These are phyloP conservation scores for Anoplopoma fimbria DNA, from an alignment of 2,113 vertebrate species.

Conservation along the genomic window DNA sequence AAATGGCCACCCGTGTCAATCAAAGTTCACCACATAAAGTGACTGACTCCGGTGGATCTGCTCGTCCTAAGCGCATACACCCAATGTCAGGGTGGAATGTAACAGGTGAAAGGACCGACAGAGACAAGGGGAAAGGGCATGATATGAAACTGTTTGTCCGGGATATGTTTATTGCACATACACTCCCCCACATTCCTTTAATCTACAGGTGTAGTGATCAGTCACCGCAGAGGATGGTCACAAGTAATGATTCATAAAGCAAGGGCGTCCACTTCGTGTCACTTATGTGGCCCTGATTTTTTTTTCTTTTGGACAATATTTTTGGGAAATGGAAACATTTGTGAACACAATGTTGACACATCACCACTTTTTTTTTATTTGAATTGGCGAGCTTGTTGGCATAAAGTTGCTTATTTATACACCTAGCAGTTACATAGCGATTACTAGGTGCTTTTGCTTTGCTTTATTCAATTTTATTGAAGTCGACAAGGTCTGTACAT, in stretches of 20 bases:
- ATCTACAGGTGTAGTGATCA: neutral
- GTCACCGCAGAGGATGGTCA: neutral
- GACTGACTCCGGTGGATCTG: no score
- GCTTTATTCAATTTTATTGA: no score
- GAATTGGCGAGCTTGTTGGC: no score
- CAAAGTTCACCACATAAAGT: neutral
- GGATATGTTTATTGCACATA: neutral
- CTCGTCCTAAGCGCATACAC: neutral
- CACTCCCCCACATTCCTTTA: neutral
- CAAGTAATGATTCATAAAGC: neutral
- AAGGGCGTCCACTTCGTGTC: neutral
- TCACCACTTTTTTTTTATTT: no score
- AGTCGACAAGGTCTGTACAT: no score
- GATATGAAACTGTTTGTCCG: neutral
- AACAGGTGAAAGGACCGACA: neutral
- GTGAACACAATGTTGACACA: no score
- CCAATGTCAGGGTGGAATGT: neutral
- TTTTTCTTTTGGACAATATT: no score
- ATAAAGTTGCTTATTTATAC: no score
- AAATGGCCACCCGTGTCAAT: neutral
- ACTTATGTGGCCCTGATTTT: no score
- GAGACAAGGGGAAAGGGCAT: neutral
- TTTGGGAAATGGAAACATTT: no score
- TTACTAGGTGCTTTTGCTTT: no score
- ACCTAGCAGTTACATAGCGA: no score